Evolutionary conservation across 2,113 vertebrate genomes (phyloP), one percentile per base, ranked within the genome.

Genomic region (Ceyx melanurus): DNA sequence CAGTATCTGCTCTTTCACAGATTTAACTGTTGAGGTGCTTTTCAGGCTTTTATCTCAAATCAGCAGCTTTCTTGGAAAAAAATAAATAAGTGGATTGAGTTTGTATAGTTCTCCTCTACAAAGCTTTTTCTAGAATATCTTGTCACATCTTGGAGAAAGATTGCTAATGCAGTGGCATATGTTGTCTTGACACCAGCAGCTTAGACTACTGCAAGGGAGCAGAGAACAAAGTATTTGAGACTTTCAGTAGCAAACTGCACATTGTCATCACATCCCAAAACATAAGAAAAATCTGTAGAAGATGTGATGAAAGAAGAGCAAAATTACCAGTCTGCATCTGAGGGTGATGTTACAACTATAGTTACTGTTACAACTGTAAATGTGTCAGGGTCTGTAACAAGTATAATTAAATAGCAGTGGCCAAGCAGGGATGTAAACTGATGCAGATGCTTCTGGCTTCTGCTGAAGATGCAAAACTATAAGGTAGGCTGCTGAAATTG

Each of bases 241-340:
- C 28, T 26, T 71, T 10, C 6, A 46, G 70, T 31, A 88, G 62
- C 42, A 68, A 83, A 61, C 3, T 6, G 21, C 57, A 37, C 1
- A 0, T 62, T 26, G 45, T 9, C 1, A 0, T 48, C 37, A 37
- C 0, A 0, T n/a, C 43, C 75, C 18, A 62, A 79, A 78, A 53
- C 3, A 7, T 1, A 26, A 67, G 46, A 16, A 25, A 67, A 54
- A 60, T 60, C 21, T 28, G 22, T 50, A 33, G 46, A 71, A 75
- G 48, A 31, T 60, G 33, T 72, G 74, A 58, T 62, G 65, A 33
- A n/a, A 45, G 40, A 67, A 66, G 23, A 71, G 53, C 20, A 75
- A 40, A 70, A 50, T 18, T 19, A n/a, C 25, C 17, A 10, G 3
- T 9, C 22, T 72, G 51, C 3, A 23, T 22, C 28, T 21, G 51